phyloP scores from a whole-genome alignment of 2,113 vertebrate genomes.

The Neotoma lepida region DNA sequence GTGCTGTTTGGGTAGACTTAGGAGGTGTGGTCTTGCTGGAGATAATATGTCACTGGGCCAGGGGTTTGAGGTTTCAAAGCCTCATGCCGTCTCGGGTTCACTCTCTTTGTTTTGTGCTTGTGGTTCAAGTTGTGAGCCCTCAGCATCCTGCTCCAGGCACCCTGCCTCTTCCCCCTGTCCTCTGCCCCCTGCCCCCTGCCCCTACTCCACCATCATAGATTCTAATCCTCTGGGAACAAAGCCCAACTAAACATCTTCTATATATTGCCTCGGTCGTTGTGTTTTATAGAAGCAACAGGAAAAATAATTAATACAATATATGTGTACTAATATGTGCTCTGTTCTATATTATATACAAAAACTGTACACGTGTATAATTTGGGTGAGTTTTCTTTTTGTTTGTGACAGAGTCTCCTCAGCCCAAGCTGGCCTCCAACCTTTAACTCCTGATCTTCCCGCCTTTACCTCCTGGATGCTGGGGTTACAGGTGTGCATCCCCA shows the following conservation, averaged over 20 bases:
- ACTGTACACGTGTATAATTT: neutral
- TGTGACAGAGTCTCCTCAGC: too few species aligned
- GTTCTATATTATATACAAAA: neutral
- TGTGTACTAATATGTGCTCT: neutral
- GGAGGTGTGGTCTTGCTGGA: neutral
- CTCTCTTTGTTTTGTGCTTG: neutral
- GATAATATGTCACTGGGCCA: neutral
- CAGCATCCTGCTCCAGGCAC: neutral
- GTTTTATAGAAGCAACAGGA: neutral
- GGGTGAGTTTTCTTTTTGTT: neutral
- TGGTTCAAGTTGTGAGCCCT: neutral
- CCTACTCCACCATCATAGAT: neutral
- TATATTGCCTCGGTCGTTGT: neutral
- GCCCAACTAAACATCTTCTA: neutral
- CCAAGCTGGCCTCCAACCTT: too few species aligned
- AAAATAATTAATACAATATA: neutral
- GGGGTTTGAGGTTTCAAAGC: neutral
- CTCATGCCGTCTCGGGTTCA: neutral
- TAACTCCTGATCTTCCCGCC: too few species aligned
- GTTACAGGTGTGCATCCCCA: too few species aligned
- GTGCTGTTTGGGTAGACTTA: too few species aligned
- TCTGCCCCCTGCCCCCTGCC: too few species aligned
- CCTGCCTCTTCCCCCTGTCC: too few species aligned
- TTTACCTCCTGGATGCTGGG: too few species aligned
- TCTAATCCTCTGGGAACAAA: neutral